Base-by-base conservation (phyloP, 2,888 invertebrate genomes). In the Idaea straminata region DNA sequence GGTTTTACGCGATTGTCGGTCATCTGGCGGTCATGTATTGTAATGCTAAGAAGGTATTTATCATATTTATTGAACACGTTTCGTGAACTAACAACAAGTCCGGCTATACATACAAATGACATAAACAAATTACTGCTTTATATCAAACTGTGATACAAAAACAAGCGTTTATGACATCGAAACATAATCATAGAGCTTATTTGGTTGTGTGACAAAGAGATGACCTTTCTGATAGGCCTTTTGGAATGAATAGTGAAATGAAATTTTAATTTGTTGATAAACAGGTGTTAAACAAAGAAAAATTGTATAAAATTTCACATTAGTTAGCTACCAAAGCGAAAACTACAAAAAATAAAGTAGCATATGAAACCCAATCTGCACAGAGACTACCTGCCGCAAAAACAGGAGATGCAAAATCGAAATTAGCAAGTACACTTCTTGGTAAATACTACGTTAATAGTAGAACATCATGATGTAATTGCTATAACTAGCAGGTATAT, bases 381-480 rank as follows among this genome's bases (percentile, higher is more conserved):
- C 15, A 58, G 15, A n/a, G 13, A 58, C 58, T 58, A 58, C 58
- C 4, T 58, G 16, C 58, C 6, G 15, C 58, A 58, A 6, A 58
- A 58, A 58, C 3, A 13, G 7, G 15, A 16, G n/a, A 58, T 6
- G 58, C 6, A 3, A 4, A 16, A 58, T 15, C 16, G 58, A 58
- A 15, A 58, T 13, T 58, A 64, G 38, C 62, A 36, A 62, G 59
- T 25, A 58, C 15, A 61, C 15, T 66, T 62, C 63, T 59, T 66
- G 58, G 61, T 62, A 7, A 16, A 0, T 59, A 6, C 7, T 59
- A 59, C 25, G 25, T 25, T 25, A 25, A 25, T 25, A 3, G 15
- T 5, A 59, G 58, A 76, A 74, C 74, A 74, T 80, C 78, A 86
- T 90, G 89, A 90, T 87, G 90, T 88, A 89, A 91, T 82, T 81